Percentiles rank a stretch among this genome's conserved stretches.
These are phyloP conservation scores for Alca torda DNA, from an alignment of 2,797 vertebrate species.

Conservation along the genomic window DNA sequence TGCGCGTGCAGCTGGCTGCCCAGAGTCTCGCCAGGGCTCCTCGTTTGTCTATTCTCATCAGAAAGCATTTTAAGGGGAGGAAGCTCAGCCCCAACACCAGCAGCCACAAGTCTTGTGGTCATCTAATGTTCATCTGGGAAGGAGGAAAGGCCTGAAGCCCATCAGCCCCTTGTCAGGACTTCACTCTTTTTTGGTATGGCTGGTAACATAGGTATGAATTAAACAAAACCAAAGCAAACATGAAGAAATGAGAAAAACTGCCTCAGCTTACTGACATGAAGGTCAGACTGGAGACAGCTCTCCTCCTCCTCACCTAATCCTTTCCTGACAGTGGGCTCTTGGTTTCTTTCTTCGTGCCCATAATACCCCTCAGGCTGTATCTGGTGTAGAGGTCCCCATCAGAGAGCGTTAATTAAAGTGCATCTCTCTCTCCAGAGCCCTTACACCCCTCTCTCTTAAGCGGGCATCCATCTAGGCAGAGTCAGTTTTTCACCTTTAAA, in stretches of 20 bases:
- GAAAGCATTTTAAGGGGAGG: not conserved
- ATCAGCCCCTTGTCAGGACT: not conserved
- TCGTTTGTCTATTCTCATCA: not conserved
- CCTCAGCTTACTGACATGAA: not conserved
- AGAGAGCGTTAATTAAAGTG: not conserved
- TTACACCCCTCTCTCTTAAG: not conserved
- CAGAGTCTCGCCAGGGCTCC: not conserved
- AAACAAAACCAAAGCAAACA: not conserved
- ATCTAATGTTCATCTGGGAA: not conserved
- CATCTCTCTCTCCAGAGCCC: not conserved
- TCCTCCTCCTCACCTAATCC: not conserved
- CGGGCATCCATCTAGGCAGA: not conserved
- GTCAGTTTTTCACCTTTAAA: not conserved
- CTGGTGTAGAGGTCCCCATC: not conserved
- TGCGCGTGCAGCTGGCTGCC: not conserved
- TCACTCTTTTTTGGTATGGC: not conserved
- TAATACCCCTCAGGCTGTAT: not conserved
- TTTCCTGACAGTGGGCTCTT: not conserved
- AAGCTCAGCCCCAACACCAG: not conserved
- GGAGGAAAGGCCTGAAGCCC: rapidly evolving
- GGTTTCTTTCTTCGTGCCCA: not conserved
- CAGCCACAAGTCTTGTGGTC: not conserved
- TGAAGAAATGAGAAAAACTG: not conserved
- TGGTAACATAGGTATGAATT: not conserved
- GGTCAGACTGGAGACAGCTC: not conserved